Evolutionary conservation across 2,888 invertebrate genomes (phyloP), one percentile per base, ranked within the genome.

Genomic region (Conistra vaccinii): DNA sequence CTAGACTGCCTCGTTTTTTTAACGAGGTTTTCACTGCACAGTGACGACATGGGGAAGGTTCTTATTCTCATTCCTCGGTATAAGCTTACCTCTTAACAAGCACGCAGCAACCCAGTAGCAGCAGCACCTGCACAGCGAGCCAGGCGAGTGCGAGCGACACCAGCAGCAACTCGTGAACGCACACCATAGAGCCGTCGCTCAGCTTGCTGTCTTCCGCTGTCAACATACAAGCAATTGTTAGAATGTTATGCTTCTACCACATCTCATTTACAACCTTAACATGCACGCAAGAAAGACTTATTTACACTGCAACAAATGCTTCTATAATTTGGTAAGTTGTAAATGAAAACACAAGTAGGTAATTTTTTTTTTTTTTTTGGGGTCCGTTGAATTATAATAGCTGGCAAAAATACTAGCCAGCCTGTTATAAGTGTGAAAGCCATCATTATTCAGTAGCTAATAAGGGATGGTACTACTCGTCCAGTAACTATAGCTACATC

Each of bases 141-240:
- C 97, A 97, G 72, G 97, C 96, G 69, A 97, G 96, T 58, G 97
- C 95, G 7, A 97, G 92, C 35, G 98, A 97, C 78, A 98, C 97
- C 45, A 98, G 95, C 68, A 98, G 92, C 60, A 97, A 94, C 87
- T 97, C 97, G 88, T 97, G 97, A 39, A 98, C 95, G 91, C 98
- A 98, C 78, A 97, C 96, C 88, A 97, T 86, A 0, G 94, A 84
- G 23, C 87, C 88, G 12, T 89, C 91, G 3, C 42, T 55, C 14
- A 62, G 17, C 7, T 61, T 78, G 20, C 29, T 60, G 4, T 90
- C 92, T 39, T 94, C 95, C 42, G 91, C 95, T 95, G 39, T 14
- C 3, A 17, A 76, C 0, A 45, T 3, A 66, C 5, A 53, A 53
- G 4, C 12, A 14, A 42, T 17, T 26, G 9, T 63, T 45, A 23